Evolutionary conservation across 2,797 vertebrate species (phyloP).

Genomic region (Trematomus bernacchii): DNA sequence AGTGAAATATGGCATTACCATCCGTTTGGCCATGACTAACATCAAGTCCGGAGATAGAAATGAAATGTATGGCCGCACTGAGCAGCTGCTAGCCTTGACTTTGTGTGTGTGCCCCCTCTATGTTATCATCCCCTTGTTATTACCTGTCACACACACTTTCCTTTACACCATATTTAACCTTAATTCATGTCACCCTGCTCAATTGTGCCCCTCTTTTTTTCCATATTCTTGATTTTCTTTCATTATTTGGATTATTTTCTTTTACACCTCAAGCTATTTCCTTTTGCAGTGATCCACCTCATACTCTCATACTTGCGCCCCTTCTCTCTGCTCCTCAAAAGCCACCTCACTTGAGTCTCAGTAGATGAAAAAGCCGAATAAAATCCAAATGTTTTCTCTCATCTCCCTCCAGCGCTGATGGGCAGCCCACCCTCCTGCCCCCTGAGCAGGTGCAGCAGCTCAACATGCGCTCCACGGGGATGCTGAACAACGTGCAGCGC

Average conservation of each 20-base stretch:
- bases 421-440: conserved; percentile 92
- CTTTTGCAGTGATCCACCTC: conserved; percentile 43
- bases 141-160: conserved; percentile 16
- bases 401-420: conserved; percentile 85
- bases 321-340: conserved; percentile 35
- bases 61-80: conserved; percentile 28
- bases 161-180: conserved; percentile 41
- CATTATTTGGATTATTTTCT: conserved; percentile 32
- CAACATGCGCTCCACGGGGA: conserved; percentile 93
- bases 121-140: conserved; percentile 31
- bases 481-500: conserved; percentile 94
- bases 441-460: conserved; percentile 93
- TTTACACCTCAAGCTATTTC: conserved; percentile 62
- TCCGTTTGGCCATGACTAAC: conserved; percentile 42
- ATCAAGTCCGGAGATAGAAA: conserved; percentile 41
- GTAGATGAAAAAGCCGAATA: conserved; percentile 12
- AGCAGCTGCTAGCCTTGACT: conserved; percentile 50
- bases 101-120: conserved; percentile 35
- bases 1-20: conserved; percentile 45
- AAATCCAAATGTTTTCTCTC: neutral
- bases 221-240: conserved; percentile 36
- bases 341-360: conserved; percentile 31
- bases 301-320: neutral
- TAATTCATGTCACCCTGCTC: conserved; percentile 14
- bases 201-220: conserved; percentile 7